Conservation (phyloP, 2,797 vertebrate species). For the Glossophaga mutica region DNA sequence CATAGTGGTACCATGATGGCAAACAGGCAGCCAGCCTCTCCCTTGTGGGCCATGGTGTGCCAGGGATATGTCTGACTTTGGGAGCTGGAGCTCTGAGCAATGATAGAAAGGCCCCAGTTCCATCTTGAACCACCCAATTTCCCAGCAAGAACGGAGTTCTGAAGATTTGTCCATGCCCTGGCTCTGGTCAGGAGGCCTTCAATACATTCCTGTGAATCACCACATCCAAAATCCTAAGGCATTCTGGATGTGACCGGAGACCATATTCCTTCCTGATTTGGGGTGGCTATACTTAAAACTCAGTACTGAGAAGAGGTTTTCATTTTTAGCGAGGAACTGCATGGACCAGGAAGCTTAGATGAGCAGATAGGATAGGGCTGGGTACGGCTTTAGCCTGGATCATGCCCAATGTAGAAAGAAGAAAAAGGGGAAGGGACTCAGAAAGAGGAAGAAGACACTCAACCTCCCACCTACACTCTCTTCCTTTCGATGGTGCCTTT, state of each 20-base stretch:
- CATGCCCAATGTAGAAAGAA: neutral
- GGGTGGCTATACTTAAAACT: neutral
- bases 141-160: neutral
- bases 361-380: neutral
- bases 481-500: neutral
- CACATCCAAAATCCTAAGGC: neutral
- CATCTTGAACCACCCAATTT: neutral
- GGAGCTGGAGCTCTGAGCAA: neutral
- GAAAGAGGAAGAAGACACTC: neutral
- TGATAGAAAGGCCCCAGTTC: neutral
- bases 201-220: neutral
- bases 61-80: neutral
- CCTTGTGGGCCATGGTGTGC: neutral
- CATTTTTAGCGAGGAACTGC: fast-evolving
- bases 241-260: neutral
- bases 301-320: neutral
- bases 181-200: neutral
- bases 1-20: neutral
- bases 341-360: neutral
- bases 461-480: neutral
- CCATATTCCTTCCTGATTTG: neutral
- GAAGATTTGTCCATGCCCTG: neutral
- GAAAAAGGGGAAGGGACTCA: neutral
- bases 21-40: neutral
- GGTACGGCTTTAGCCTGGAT: neutral